phyloP scores from a whole-genome alignment of 2,888 invertebrate species.

The Pharmacophagus antenor region DNA sequence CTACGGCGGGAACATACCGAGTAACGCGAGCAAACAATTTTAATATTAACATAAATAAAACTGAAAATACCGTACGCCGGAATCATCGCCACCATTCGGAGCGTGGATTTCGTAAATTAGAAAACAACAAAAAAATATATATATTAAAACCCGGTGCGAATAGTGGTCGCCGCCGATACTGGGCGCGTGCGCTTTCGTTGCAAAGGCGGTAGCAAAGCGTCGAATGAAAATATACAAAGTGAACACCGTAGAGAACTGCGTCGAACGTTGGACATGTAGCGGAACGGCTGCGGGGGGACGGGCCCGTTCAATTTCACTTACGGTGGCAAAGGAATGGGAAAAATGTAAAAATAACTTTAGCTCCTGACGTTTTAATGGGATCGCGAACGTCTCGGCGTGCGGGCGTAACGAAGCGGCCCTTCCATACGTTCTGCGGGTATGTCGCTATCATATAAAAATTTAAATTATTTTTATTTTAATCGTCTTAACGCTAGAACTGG shows the following conservation, averaged over 20 bases:
- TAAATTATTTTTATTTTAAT: too few species aligned
- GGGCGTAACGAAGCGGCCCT: too few species aligned
- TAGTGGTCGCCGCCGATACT: constrained; percentile 23
- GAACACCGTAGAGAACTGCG: constrained; percentile 20
- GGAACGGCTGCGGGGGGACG: constrained; percentile 6
- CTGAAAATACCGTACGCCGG: constrained; percentile 4
- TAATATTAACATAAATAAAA: constrained; percentile 23
- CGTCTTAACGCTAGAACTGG: too few species aligned
- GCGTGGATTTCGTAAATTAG: constrained; percentile 25
- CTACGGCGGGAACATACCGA: neutral
- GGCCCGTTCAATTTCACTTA: constrained; percentile 18
- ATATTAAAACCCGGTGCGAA: constrained; percentile 5
- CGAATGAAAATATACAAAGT: constrained; percentile 28
- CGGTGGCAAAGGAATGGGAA: constrained; percentile 6
- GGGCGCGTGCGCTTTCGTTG: constrained; percentile 25
- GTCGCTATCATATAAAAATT: too few species aligned
- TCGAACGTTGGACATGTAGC: constrained; percentile 12
- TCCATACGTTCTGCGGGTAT: too few species aligned
- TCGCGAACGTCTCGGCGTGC: neutral
- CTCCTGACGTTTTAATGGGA: neutral
- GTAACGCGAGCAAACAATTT: constrained; percentile 5
- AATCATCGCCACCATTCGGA: constrained; percentile 17
- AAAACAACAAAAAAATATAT: constrained; percentile 1
- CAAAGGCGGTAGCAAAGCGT: constrained; percentile 17
- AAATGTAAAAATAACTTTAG: constrained; percentile 8